These are phyloP conservation scores for Drosophila differens DNA, from an alignment of 2,888 invertebrate species.

Conservation along the genomic window DNA sequence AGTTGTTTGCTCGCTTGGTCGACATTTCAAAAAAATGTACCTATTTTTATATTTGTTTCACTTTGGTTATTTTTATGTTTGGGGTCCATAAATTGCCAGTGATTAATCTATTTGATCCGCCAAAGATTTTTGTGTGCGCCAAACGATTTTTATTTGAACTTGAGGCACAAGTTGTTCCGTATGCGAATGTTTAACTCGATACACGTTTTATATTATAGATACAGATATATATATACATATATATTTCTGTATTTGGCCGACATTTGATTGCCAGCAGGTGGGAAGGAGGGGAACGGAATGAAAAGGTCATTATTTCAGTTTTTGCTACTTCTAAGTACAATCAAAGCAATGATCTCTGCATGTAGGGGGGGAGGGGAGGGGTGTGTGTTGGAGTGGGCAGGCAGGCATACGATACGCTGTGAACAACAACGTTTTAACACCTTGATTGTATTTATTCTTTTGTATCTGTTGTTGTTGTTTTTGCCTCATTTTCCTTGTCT, in stretches of 20 bases:
- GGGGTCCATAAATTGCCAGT: slow-evolving; percentile 69
- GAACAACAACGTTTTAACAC: slow-evolving; percentile 49
- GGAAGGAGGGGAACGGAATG: background rate
- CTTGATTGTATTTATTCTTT: slow-evolving; percentile 32
- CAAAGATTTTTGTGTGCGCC: slow-evolving; percentile 46
- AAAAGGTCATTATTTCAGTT: slow-evolving; percentile 36
- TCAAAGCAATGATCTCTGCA: slow-evolving; percentile 42
- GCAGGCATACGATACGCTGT: background rate
- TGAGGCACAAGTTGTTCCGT: slow-evolving; percentile 49
- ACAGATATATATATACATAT: slow-evolving; percentile 11
- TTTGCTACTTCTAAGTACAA: slow-evolving; percentile 56
- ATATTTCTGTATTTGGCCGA: slow-evolving; percentile 28
- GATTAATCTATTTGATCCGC: slow-evolving; percentile 77
- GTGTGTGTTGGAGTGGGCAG: background rate
- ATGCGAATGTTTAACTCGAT: slow-evolving; percentile 35
- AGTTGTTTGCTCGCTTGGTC: slow-evolving; percentile 3
- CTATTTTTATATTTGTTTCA: slow-evolving; percentile 52
- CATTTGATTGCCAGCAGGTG: slow-evolving; percentile 49
- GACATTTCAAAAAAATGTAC: slow-evolving; percentile 3
- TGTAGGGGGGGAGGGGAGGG: background rate
- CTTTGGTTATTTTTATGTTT: slow-evolving; percentile 57
- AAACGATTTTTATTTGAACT: slow-evolving; percentile 79
- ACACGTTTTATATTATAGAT: slow-evolving; percentile 20
- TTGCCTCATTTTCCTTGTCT: background rate
- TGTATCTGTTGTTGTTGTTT: slow-evolving; percentile 20